These are phyloP conservation scores for Yponomeuta plumbellus DNA, from an alignment of 2,888 invertebrate genomes.

Conservation along the genomic window DNA sequence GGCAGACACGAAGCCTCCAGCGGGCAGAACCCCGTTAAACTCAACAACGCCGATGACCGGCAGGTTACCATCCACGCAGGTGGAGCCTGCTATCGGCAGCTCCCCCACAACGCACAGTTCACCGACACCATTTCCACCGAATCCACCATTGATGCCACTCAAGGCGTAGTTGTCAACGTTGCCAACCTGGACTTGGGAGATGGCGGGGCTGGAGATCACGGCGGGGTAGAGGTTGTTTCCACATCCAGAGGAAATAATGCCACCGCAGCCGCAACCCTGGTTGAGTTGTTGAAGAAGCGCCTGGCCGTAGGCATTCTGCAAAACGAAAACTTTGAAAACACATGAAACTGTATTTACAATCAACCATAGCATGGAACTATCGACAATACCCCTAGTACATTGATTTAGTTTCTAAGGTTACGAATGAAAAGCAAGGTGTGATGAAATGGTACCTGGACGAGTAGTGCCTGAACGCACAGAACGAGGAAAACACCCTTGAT, in stretches of 20 bases:
- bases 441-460: too few species aligned
- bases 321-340: too few species aligned
- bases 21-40: constrained; percentile 33
- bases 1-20: constrained; percentile 35
- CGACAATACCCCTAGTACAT: too few species aligned
- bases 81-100: constrained; percentile 31
- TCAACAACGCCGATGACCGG: constrained; percentile 36
- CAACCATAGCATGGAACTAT: too few species aligned
- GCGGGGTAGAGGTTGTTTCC: neutral
- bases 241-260: too few species aligned
- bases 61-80: constrained; percentile 34
- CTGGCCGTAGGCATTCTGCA: neutral
- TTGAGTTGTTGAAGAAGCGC: neutral
- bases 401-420: too few species aligned
- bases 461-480: too few species aligned
- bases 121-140: constrained; percentile 31
- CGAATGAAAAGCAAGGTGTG: too few species aligned
- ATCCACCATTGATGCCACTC: constrained; percentile 19
- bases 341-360: too few species aligned
- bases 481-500: neutral
- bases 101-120: constrained; percentile 33
- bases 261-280: neutral
- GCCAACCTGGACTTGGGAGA: neutral
- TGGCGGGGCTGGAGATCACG: neutral
- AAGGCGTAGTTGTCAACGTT: neutral